Evolutionary conservation across 2,113 vertebrate genomes (phyloP), one percentile per base, ranked within the genome.

Genomic region (Tichodroma muraria): DNA sequence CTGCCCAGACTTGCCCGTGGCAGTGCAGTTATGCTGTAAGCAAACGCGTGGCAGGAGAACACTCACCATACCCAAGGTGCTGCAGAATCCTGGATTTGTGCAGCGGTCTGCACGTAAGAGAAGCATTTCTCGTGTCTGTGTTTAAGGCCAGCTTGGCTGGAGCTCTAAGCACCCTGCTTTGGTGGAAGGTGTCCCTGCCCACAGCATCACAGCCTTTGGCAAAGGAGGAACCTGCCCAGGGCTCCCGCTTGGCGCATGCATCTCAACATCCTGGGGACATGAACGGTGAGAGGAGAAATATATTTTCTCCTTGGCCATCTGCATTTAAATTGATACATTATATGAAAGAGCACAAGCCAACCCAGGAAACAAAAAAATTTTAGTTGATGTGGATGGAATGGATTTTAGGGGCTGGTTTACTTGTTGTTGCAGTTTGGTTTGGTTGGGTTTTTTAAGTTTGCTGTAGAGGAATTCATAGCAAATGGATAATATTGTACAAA

Each of bases 251-350:
- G 2, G 16, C n/a, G 4, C 38, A 21, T 18, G 82, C 60, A 65
- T 30, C 81, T 49, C 72, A 52, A 56, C 63, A 88, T 77, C 84
- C 63, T 80, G 83, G 88, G 71, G 65, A 4, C 14, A 61, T 14
- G 54, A 88, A 44, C 28, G 52, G 20, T n/a, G 24, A 54, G 44
- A 50, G 10, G 60, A 84, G 38, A 85, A 70, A 83, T 78, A 9
- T 19, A 18, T 94, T 88, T 89, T 80, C 27, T 96, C 35, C 45
- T 68, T 60, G 40, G 20, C 69, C 85, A 95, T 91, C 86, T 95
- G 90, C 80, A 96, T 96, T 93, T 95, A 96, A 91, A 95, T 89
- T 14, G 70, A 59, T 87, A 23, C 24, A 88, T 75, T 88, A 65
- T 30, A 30, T 77, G 69, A 70, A 88, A 94, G 61, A 92, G 79